Conservation (phyloP, 2,113 vertebrate species). For the Chloroceryle aenea region DNA sequence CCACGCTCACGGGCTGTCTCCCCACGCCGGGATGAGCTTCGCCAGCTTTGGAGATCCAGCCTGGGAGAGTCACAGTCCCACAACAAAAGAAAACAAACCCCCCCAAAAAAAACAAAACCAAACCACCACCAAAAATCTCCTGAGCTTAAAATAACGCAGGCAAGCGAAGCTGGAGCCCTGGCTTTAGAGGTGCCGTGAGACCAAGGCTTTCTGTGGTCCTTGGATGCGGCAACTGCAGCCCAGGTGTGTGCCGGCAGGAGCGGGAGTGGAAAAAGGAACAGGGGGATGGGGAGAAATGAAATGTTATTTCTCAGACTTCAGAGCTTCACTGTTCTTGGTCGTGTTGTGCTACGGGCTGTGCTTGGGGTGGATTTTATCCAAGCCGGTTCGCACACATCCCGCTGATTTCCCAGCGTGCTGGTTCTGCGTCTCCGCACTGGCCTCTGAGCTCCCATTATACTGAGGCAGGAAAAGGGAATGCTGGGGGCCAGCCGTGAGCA, state of each 20-base stretch:
- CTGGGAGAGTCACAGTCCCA: not conserved
- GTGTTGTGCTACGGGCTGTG: not conserved
- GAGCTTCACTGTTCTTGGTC: not conserved
- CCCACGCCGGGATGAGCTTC: not conserved
- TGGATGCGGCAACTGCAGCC: not conserved
- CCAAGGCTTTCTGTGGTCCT: not conserved
- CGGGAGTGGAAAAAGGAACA: not conserved
- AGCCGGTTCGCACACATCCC: not conserved
- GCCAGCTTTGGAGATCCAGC: not conserved
- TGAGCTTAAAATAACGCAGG: not conserved
- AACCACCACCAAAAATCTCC: not conserved
- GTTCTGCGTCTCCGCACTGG: not conserved
- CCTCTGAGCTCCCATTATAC: constrained; percentile 42
- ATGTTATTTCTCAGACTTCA: not conserved
- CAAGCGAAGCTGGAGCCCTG: not conserved
- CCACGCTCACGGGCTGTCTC: constrained; percentile 29
- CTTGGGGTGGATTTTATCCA: constrained; percentile 37
- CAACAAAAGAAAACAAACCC: not conserved
- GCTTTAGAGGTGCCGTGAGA: not conserved
- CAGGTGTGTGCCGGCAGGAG: not conserved
- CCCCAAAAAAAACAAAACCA: too few species aligned
- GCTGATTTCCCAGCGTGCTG: constrained; percentile 39
- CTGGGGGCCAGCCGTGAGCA: not conserved
- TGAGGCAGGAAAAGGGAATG: constrained; percentile 9
- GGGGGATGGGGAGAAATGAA: constrained; percentile 2